Evolutionary conservation across 2,888 invertebrate species (phyloP).

Genomic region (Tetragonula carbonaria): DNA sequence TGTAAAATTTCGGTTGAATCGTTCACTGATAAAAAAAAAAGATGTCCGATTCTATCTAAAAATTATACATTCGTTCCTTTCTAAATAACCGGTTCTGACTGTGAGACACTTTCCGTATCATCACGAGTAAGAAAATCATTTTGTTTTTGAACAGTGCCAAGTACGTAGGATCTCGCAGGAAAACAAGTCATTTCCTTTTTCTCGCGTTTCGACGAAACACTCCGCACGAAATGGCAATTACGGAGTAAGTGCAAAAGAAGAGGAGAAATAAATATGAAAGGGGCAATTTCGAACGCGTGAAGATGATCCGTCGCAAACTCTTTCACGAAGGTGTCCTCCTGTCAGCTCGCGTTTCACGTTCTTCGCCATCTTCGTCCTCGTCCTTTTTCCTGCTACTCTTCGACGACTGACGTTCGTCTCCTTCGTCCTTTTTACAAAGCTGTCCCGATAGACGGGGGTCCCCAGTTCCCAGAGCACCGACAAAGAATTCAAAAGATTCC

Average conservation of each 20-base stretch:
- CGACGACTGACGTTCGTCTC: slow-evolving; percentile 6
- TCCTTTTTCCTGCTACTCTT: slow-evolving; percentile 22
- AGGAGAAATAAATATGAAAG: slow-evolving; percentile 14
- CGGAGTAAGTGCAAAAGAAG: slow-evolving; percentile 33
- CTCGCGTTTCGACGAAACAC: not conserved
- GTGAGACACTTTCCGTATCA: not conserved
- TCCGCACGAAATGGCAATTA: slow-evolving; percentile 5
- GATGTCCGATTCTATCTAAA: no score
- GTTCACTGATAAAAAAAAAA: not conserved
- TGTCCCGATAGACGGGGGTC: slow-evolving; percentile 49
- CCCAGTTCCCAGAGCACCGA: slow-evolving; percentile 61
- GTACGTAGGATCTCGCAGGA: not conserved
- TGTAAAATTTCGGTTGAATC: not conserved
- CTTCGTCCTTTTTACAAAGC: slow-evolving; percentile 54
- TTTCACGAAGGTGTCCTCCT: slow-evolving; percentile 63
- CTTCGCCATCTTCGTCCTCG: slow-evolving; percentile 39
- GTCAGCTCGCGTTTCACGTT: slow-evolving; percentile 62
- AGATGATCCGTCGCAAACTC: slow-evolving; percentile 32
- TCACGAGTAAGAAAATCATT: not conserved
- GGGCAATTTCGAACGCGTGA: slow-evolving; percentile 21
- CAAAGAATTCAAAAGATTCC: slow-evolving; percentile 73
- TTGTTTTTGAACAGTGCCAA: not conserved
- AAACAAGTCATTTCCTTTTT: slow-evolving; percentile 27
- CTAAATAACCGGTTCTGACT: not conserved
- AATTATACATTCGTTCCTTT: no score